Evolutionary conservation across 2,797 vertebrate genomes (phyloP).

Genomic region (Hippocampus kuda): DNA sequence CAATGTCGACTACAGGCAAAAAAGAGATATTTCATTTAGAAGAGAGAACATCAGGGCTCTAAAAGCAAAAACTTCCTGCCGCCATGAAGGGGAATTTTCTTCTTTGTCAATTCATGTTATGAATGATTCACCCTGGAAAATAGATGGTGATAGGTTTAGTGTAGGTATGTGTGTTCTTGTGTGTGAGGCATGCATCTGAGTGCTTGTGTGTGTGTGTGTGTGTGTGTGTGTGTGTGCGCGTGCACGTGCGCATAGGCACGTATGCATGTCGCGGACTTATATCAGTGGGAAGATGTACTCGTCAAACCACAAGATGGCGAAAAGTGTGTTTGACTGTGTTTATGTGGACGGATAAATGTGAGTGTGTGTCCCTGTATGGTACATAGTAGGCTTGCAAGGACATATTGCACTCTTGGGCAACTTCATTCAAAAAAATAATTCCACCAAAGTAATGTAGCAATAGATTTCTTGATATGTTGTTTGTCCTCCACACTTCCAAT

Average conservation of each 20-base stretch:
- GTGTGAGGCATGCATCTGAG: too few species aligned
- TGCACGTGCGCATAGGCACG: too few species aligned
- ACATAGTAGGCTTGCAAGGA: background rate
- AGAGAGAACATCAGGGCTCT: conserved; percentile 54
- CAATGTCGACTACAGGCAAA: conserved; percentile 18
- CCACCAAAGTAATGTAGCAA: too few species aligned
- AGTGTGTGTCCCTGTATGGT: background rate
- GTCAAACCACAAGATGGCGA: background rate
- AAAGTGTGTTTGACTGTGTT: background rate
- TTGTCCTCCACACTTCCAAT: too few species aligned
- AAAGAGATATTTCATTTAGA: conserved; percentile 46
- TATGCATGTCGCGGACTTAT: conserved; percentile 4
- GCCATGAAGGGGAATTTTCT: conserved; percentile 56
- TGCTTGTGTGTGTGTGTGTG: too few species aligned
- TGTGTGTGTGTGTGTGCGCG: too few species aligned
- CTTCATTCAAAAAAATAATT: too few species aligned
- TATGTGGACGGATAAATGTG: background rate
- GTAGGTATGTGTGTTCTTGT: conserved; percentile 9
- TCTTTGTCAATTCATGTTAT: conserved; percentile 53
- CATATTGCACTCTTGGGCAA: background rate
- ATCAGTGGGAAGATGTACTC: conserved; percentile 9
- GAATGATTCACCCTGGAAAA: conserved; percentile 50
- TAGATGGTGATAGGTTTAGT: conserved; percentile 17
- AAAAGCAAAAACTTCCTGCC: conserved; percentile 49
- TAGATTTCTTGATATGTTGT: too few species aligned